Evolutionary conservation across 2,888 invertebrate species (phyloP).

Genomic region (Drosophila mulleri): DNA sequence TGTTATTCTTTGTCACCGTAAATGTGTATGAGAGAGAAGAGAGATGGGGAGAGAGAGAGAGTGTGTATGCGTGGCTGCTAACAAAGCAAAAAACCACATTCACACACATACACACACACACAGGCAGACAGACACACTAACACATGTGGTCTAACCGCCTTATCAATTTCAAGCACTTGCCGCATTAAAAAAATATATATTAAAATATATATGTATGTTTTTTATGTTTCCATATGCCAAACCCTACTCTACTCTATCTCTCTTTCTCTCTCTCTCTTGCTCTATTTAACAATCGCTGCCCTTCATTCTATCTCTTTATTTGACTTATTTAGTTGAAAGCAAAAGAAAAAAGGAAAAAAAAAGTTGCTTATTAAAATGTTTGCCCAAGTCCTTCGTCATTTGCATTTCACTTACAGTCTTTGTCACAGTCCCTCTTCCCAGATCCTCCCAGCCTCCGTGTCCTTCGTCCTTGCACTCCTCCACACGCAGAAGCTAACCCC

Average conservation of each 20-base stretch:
- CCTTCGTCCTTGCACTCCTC: background rate
- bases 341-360: constrained; percentile 17
- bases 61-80: constrained; percentile 32
- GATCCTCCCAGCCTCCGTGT: background rate
- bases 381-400: constrained; percentile 56
- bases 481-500: background rate
- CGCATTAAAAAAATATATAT: constrained; percentile 64
- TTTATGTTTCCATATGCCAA: constrained; percentile 35
- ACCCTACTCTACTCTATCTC: constrained; percentile 3
- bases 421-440: background rate
- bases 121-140: constrained; percentile 19
- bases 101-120: constrained; percentile 17
- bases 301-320: constrained; percentile 18
- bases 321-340: constrained; percentile 73
- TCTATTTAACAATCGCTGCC: background rate
- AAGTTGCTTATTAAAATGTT: constrained; percentile 72
- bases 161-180: constrained; percentile 77
- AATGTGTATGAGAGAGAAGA: background rate
- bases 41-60: background rate
- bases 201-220: constrained; percentile 27
- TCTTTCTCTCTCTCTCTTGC: background rate
- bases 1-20: constrained; percentile 18
- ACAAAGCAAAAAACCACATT: constrained; percentile 47
- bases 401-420: constrained; percentile 60
- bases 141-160: constrained; percentile 52